Evolutionary conservation across 2,888 invertebrate species (phyloP).

Genomic region (Cryptus viduatorius): DNA sequence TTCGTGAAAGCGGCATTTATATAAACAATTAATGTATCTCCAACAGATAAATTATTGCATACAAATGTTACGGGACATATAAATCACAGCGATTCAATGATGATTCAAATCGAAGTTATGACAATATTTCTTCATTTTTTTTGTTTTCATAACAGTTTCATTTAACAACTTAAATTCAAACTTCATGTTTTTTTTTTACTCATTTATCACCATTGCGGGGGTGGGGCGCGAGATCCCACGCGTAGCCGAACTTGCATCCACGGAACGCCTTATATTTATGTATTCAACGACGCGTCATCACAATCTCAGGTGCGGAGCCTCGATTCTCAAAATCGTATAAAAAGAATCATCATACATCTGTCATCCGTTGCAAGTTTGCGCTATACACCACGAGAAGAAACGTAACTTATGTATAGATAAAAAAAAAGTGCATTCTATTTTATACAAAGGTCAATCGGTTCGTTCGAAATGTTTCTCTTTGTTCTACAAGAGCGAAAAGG

Average conservation of each 20-base stretch:
- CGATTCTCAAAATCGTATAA: conserved; percentile 58
- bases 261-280: conserved; percentile 36
- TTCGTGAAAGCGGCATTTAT: background rate
- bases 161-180: background rate
- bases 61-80: background rate
- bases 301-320: conserved; percentile 56
- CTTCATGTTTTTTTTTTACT: background rate
- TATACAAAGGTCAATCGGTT: conserved; percentile 64
- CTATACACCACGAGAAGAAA: conserved; percentile 43
- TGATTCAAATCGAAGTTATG: background rate
- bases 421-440: conserved; percentile 77
- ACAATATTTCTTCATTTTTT: background rate
- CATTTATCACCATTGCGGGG: conserved; percentile 6
- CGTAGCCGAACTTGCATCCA: conserved; percentile 26
- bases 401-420: conserved; percentile 23
- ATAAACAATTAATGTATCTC: background rate
- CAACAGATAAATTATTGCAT: background rate
- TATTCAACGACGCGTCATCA: conserved; percentile 48
- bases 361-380: conserved; percentile 49
- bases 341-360: conserved; percentile 45
- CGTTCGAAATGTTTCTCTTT: conserved; percentile 64
- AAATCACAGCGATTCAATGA: background rate
- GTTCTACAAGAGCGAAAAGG: conserved; percentile 58
- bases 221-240: background rate
- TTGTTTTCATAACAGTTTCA: background rate